These are phyloP conservation scores for Zaprionus ghesquierei DNA, from an alignment of 1,140 invertebrate species.

Conservation along the genomic window DNA sequence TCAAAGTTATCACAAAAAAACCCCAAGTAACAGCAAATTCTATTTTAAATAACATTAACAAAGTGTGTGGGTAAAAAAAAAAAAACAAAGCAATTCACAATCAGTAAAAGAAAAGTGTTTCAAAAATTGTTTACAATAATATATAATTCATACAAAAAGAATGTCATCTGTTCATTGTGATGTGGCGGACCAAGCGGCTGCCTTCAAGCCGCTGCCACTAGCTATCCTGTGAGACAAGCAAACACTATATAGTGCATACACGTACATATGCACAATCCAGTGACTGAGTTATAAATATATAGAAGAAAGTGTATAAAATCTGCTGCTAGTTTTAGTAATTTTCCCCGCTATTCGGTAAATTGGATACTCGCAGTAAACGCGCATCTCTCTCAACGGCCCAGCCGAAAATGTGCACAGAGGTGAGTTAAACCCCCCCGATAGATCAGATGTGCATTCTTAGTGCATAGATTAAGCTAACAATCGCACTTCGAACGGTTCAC, in stretches of 20 bases:
- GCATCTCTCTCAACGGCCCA: conserved; percentile 55
- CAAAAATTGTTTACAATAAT: conserved; percentile 10
- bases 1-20: conserved; percentile 63
- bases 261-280: neutral
- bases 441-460: neutral
- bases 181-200: conserved; percentile 55
- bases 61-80: conserved; percentile 18
- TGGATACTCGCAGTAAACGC: conserved; percentile 64
- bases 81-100: neutral
- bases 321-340: conserved; percentile 2
- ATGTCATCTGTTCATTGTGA: conserved; percentile 64
- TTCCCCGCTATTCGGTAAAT: conserved; percentile 26
- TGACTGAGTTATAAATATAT: neutral
- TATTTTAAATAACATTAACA: conserved; percentile 16
- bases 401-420: conserved; percentile 79
- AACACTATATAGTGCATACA: conserved; percentile 13
- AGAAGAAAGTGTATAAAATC: neutral
- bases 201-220: conserved; percentile 38
- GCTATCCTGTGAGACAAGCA: conserved; percentile 51
- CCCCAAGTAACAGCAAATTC: conserved; percentile 5
- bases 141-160: conserved; percentile 12
- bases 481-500: neutral
- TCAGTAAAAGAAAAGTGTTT: conserved; percentile 20
- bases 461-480: neutral
- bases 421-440: conserved; percentile 37